Conservation (phyloP, 2,797 vertebrate species). For the Acanthurus leucopareius region DNA sequence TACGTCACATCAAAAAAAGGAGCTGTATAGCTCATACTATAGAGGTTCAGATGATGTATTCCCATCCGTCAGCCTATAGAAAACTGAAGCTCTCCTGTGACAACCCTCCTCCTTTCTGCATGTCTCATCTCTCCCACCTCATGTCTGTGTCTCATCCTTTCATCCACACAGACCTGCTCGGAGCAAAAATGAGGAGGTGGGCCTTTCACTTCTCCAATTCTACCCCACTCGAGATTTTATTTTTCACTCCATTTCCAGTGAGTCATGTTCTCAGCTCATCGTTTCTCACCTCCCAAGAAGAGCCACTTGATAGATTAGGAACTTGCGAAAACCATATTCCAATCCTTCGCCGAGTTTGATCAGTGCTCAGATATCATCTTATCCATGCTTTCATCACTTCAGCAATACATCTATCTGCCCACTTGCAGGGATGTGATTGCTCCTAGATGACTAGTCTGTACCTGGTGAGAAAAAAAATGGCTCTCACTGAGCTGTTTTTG, state of each 20-base stretch:
- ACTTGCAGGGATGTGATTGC: conserved; percentile 46
- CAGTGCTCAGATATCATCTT: conserved; percentile 33
- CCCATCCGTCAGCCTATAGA: conserved; percentile 42
- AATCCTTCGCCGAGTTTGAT: conserved; percentile 41
- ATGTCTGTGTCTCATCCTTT: conserved; percentile 53
- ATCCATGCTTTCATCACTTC: conserved; percentile 33
- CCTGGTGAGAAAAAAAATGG: neutral
- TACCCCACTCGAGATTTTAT: conserved; percentile 12
- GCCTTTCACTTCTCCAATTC: conserved; percentile 17
- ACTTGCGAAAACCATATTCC: conserved; percentile 30
- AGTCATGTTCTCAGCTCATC: conserved; percentile 23
- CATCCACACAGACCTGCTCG: conserved; percentile 61
- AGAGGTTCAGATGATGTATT: conserved; percentile 36
- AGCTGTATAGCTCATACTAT: conserved; percentile 28
- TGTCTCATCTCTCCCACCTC: conserved; percentile 62
- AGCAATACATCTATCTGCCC: conserved; percentile 1
- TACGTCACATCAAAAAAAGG: conserved; percentile 27
- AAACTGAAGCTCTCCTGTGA: conserved; percentile 30
- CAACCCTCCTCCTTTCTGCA: conserved; percentile 44
- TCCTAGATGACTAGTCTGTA: conserved; percentile 13
- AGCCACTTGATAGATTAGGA: conserved; percentile 39
- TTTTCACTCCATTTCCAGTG: conserved; percentile 16
- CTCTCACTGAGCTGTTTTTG: conserved; percentile 23
- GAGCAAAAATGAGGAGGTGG: conserved; percentile 1
- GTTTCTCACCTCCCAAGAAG: conserved; percentile 9